These are phyloP conservation scores for Phyllostomus hastatus DNA, from an alignment of 2,113 vertebrate species.

Conservation along the genomic window DNA sequence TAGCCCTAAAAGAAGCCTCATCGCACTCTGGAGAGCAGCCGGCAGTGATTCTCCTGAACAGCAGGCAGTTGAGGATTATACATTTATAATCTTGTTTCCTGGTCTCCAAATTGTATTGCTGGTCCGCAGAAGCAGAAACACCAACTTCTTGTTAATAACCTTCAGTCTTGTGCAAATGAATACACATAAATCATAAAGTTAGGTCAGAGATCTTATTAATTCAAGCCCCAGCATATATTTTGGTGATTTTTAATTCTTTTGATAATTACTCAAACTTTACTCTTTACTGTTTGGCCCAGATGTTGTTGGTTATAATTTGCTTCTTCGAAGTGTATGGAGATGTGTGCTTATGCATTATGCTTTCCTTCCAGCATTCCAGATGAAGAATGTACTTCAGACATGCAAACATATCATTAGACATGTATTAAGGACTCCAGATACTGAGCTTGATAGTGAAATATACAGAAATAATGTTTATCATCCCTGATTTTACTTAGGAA, in stretches of 20 bases:
- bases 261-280: neutral
- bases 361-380: neutral
- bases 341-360: neutral
- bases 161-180: neutral
- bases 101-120: neutral
- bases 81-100: conserved; percentile 4
- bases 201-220: neutral
- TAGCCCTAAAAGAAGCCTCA: neutral
- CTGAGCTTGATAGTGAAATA: neutral
- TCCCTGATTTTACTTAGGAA: neutral
- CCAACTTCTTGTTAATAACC: neutral
- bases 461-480: neutral
- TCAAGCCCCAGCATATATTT: neutral
- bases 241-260: neutral
- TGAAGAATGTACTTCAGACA: neutral
- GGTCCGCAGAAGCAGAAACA: neutral
- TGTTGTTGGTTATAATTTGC: neutral
- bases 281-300: neutral
- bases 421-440: neutral
- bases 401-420: too few relatives aligned
- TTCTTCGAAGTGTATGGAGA: neutral
- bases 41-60: neutral
- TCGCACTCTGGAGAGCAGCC: neutral
- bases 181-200: neutral
- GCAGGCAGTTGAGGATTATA: neutral